Evolutionary conservation across 2,888 invertebrate species (phyloP), one percentile per base, ranked within the genome.

Genomic region (Hetaerina titia): DNA sequence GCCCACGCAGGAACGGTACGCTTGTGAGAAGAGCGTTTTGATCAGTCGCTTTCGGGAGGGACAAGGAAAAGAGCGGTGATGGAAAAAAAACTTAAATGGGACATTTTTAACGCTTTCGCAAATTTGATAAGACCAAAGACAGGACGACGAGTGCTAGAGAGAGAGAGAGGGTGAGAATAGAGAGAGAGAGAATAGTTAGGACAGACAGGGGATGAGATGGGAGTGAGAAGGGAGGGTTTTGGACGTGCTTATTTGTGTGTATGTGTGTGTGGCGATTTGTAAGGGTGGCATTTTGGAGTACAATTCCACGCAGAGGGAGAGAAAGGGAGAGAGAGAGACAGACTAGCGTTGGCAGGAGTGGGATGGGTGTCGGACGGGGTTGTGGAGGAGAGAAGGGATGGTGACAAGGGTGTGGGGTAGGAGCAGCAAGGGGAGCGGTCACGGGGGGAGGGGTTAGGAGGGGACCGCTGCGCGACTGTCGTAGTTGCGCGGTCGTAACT

Each of bases 111-210:
- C 81, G 11, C 81, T 31, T 25, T 81, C 81, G 81, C 81, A 25
- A 31, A 81, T 81, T 31, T 81, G 81, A 81, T 81, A 81, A 81
- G 31, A 81, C 81, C 81, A 81, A 81, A 81, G 81, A 81, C 81
- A 81, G 81, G 31, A 31, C 81, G 15, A 81, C 31, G 81, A 81
- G 31, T 31, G 25, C 31, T 31, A n/a, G 88, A 88, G 57, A 58
- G n/a, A 81, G n/a, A 89, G 22, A n/a, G 57, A n/a, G 58, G 5
- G n/a, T n/a, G n/a, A n/a, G n/a, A n/a, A n/a, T n/a, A n/a, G n/a
- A n/a, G n/a, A n/a, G n/a, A 22, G 88, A 17, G 17, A 13, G 13
- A 13, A n/a, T n/a, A n/a, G n/a, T 19, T 22, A 6, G 69, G 69
- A 13, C 19, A 45, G 45, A 2, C 45, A n/a, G 45, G 45, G 45